Evolutionary conservation across 1,140 invertebrate species (phyloP).

Genomic region (Akabosia matsudoensis): DNA sequence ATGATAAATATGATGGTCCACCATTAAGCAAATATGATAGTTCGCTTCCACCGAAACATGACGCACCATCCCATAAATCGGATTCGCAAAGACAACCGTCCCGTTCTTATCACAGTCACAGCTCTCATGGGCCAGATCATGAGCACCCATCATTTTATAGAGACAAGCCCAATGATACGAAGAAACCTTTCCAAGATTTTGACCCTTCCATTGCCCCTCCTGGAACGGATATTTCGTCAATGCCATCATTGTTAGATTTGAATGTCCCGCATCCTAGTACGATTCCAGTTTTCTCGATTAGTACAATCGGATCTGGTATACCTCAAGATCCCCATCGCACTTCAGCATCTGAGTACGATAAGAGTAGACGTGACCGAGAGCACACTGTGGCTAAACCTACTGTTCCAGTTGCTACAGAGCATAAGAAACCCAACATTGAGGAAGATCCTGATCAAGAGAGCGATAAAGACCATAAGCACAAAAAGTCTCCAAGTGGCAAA

Average conservation of each 20-base stretch:
- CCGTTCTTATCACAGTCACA: background rate
- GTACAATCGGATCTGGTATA: conserved; percentile 11
- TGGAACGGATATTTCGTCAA: conserved; percentile 14
- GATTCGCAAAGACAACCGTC: background rate
- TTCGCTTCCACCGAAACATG: background rate
- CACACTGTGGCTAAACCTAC: conserved; percentile 15
- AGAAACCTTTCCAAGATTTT: conserved; percentile 18
- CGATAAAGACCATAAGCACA: conserved; percentile 44
- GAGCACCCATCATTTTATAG: background rate
- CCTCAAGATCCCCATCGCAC: conserved; percentile 38
- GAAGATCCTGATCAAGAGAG: conserved; percentile 55
- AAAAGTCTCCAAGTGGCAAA: conserved; percentile 52
- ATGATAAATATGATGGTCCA: conserved; percentile 10
- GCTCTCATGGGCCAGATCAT: background rate
- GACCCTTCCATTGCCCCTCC: conserved; percentile 29
- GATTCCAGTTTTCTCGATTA: background rate
- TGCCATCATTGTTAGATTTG: conserved; percentile 40
- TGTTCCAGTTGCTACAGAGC: conserved; percentile 49
- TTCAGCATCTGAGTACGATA: background rate
- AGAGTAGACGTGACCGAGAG: background rate
- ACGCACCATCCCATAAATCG: background rate
- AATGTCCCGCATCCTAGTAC: conserved; percentile 23
- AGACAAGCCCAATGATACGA: background rate
- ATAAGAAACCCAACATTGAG: conserved; percentile 49
- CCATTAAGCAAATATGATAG: background rate